Evolutionary conservation across 2,797 vertebrate species (phyloP).

Genomic region (Chromis chromis): DNA sequence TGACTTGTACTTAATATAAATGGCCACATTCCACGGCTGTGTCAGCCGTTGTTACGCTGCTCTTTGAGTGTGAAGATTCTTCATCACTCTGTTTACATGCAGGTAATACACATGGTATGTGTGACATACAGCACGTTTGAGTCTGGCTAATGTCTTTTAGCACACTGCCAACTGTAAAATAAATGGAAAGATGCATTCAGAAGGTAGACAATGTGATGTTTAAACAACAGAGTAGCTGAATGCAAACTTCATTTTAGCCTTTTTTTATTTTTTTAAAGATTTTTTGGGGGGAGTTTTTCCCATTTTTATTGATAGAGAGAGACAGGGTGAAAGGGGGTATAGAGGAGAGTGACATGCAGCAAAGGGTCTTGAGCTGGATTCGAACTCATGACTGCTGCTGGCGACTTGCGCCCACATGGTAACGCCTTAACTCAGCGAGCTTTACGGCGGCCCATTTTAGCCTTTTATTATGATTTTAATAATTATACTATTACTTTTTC

Average conservation of each 20-base stretch:
- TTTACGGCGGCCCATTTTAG: no score
- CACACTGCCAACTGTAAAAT: neutral
- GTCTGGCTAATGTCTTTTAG: constrained; percentile 4
- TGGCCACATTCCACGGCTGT: neutral
- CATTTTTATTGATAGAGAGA: no score
- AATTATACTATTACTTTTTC: neutral
- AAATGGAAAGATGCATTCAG: constrained; percentile 3
- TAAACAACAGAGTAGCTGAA: neutral
- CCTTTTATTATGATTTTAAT: neutral
- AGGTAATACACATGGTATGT: constrained; percentile 2
- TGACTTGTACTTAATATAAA: neutral
- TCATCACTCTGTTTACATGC: constrained; percentile 7
- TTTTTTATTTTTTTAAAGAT: no score
- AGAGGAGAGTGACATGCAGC: no score
- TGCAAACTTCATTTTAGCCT: neutral
- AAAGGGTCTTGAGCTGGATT: no score
- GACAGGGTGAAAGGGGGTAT: no score
- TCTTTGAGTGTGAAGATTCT: constrained; percentile 3
- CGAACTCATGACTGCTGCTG: no score
- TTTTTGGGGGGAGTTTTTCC: no score
- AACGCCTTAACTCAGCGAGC: no score
- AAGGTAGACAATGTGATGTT: neutral
- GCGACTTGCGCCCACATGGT: no score
- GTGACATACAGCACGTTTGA: neutral
- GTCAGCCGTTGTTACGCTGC: constrained; percentile 17